These are phyloP conservation scores for Vanacampus margaritifer DNA, from an alignment of 2,113 vertebrate genomes.

Conservation along the genomic window DNA sequence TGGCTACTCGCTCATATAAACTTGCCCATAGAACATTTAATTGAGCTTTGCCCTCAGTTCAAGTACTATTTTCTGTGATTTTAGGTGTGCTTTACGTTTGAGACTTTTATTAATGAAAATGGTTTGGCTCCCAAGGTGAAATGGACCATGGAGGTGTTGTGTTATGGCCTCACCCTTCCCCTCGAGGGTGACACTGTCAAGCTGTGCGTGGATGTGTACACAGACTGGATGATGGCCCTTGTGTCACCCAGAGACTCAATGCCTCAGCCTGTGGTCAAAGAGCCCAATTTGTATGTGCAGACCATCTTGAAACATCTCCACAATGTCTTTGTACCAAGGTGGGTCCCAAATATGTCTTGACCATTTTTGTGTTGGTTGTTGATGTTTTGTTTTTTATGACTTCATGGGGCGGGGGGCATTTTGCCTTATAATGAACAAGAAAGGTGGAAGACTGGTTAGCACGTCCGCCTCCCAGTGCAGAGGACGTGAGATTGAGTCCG, in stretches of 20 bases:
- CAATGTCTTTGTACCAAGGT: constrained; percentile 96
- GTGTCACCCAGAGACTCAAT: constrained; percentile 88
- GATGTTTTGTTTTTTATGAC: not conserved
- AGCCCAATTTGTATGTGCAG: constrained; percentile 92
- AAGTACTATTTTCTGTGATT: no score
- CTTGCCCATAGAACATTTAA: no score
- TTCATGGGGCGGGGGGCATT: no score
- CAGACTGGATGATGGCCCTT: constrained; percentile 96
- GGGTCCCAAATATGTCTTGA: constrained; percentile 16
- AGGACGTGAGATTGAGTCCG: no score
- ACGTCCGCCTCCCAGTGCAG: no score
- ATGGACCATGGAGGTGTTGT: constrained; percentile 98
- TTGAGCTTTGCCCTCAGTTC: no score
- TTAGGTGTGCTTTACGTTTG: not conserved
- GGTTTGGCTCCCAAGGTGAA: constrained; percentile 77
- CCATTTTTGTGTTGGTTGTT: not conserved
- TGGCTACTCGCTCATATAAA: no score
- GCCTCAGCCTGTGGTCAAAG: constrained; percentile 86
- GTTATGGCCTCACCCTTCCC: constrained; percentile 90
- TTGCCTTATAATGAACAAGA: no score
- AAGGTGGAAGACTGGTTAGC: no score
- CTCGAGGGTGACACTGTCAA: constrained; percentile 93
- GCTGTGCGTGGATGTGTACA: constrained; percentile 94
- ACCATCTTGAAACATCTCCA: constrained; percentile 93
- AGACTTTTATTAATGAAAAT: not conserved